Percentiles rank a stretch among this genome's conserved stretches.
These are phyloP conservation scores for Melangyna quadrimaculata DNA, from an alignment of 2,888 invertebrate genomes.

Conservation along the genomic window DNA sequence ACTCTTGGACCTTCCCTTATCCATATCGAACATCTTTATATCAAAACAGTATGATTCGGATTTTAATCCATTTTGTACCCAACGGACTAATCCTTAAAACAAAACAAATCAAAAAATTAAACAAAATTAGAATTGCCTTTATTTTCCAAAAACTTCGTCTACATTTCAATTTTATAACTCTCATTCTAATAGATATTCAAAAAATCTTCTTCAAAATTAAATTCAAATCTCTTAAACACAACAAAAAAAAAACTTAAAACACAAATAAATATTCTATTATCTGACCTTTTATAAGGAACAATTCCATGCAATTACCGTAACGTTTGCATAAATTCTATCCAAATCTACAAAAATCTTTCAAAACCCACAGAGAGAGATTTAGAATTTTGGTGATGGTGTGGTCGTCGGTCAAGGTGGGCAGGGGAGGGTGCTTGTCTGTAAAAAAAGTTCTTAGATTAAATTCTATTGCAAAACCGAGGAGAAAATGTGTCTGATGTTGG, in stretches of 20 bases:
- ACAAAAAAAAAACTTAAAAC: not conserved
- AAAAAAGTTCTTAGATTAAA: slow-evolving; percentile 53
- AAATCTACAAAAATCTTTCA: slow-evolving; percentile 50
- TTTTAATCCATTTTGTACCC: not conserved
- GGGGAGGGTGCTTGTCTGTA: not conserved
- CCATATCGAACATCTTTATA: not conserved
- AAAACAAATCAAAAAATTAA: not conserved
- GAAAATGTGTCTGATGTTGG: slow-evolving; percentile 54
- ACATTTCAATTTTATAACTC: not conserved
- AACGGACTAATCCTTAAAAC: not conserved
- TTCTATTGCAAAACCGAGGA: slow-evolving; percentile 57
- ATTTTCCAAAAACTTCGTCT: not conserved
- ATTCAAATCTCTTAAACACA: slow-evolving; percentile 9
- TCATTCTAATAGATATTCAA: not conserved
- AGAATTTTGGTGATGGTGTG: slow-evolving; percentile 7
- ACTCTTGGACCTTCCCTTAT: too few species aligned
- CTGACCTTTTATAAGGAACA: slow-evolving; percentile 16
- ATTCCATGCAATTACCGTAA: slow-evolving; percentile 50
- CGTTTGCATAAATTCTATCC: slow-evolving; percentile 48
- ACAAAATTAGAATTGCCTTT: not conserved
- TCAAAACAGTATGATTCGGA: not conserved
- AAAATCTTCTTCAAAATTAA: slow-evolving; percentile 17
- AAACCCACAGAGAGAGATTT: slow-evolving; percentile 38
- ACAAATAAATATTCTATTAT: slow-evolving; percentile 63
- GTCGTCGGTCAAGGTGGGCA: not conserved